phyloP scores from a whole-genome alignment of 2,797 vertebrate species.

The Borostomias antarcticus region DNA sequence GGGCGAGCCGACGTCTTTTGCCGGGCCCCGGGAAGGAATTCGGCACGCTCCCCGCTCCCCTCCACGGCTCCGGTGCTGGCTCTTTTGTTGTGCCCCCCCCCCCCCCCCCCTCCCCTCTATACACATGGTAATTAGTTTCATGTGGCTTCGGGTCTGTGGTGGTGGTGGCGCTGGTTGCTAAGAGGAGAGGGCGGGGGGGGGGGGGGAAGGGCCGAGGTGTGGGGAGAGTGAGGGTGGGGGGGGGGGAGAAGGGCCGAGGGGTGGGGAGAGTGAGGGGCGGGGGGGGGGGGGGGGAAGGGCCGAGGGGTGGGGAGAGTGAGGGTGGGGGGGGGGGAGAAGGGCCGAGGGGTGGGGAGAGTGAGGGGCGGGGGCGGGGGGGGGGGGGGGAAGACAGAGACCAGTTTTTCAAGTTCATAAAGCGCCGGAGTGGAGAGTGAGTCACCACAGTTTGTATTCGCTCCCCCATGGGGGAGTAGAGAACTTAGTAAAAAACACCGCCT shows the following conservation, averaged over 20 bases:
- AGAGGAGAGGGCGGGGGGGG: conserved; percentile 2
- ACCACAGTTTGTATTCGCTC: conserved; percentile 9
- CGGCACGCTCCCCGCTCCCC: conserved; percentile 45
- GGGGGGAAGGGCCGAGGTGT: neutral
- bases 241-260: neutral
- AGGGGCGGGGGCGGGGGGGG: neutral
- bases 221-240: neutral
- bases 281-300: conserved; percentile 3
- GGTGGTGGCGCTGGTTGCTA: conserved; percentile 9
- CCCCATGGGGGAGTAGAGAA: conserved; percentile 5
- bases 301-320: neutral
- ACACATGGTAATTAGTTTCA: conserved; percentile 68
- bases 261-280: neutral
- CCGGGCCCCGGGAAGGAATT: conserved; percentile 52
- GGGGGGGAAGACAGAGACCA: conserved; percentile 30
- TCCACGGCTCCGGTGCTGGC: conserved; percentile 26
- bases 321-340: neutral
- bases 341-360: neutral
- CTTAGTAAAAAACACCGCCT: neutral
- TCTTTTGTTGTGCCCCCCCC: conserved; percentile 56
- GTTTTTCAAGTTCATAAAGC: conserved; percentile 57
- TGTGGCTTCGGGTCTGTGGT: conserved; percentile 41
- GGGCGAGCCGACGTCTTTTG: conserved; percentile 6
- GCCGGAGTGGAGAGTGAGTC: conserved; percentile 32
- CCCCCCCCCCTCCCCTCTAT: conserved; percentile 46